phyloP scores from a whole-genome alignment of 2,113 vertebrate species.

The Cyprinodon tularosa region DNA sequence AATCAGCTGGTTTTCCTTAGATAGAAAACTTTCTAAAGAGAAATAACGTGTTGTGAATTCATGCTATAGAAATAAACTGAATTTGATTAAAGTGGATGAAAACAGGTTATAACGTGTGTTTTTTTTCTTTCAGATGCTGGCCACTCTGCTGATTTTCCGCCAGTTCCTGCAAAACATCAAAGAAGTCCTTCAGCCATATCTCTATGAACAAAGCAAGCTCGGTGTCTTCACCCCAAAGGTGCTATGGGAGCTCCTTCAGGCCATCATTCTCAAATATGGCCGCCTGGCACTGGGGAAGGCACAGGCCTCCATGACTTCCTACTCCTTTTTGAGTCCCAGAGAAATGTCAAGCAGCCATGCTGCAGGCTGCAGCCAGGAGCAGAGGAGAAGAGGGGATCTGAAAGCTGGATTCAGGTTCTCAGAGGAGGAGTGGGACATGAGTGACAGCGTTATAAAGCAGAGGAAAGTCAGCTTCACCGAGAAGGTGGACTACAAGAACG shows the following conservation, averaged over 20 bases:
- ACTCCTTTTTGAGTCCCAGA: slow-evolving; percentile 66
- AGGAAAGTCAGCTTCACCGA: slow-evolving; percentile 94
- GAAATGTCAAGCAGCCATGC: slow-evolving; percentile 36
- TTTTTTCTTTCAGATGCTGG: slow-evolving; percentile 86
- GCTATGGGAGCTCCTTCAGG: slow-evolving; percentile 82
- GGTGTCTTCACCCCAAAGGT: slow-evolving; percentile 85
- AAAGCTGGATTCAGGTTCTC: slow-evolving; percentile 90
- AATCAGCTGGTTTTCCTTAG: too few species aligned
- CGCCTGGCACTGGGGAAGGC: slow-evolving; percentile 69
- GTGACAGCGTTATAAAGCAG: slow-evolving; percentile 88
- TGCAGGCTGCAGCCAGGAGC: slow-evolving; percentile 40
- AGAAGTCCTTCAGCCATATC: slow-evolving; percentile 93
- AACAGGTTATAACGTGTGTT: not conserved
- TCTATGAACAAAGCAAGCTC: slow-evolving; percentile 88
- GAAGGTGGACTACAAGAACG: slow-evolving; percentile 81
- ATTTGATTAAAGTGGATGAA: too few species aligned
- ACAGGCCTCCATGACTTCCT: slow-evolving; percentile 64
- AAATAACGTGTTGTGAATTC: too few species aligned
- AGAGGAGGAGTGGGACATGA: slow-evolving; percentile 87
- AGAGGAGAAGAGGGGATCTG: slow-evolving; percentile 68
- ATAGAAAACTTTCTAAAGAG: too few species aligned
- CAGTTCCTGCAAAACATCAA: slow-evolving; percentile 95
- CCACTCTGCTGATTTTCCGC: slow-evolving; percentile 93
- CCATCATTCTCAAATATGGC: slow-evolving; percentile 81
- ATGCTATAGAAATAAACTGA: too few species aligned